Conservation (phyloP, 2,888 invertebrate genomes). For the Physocephala rufipes region DNA sequence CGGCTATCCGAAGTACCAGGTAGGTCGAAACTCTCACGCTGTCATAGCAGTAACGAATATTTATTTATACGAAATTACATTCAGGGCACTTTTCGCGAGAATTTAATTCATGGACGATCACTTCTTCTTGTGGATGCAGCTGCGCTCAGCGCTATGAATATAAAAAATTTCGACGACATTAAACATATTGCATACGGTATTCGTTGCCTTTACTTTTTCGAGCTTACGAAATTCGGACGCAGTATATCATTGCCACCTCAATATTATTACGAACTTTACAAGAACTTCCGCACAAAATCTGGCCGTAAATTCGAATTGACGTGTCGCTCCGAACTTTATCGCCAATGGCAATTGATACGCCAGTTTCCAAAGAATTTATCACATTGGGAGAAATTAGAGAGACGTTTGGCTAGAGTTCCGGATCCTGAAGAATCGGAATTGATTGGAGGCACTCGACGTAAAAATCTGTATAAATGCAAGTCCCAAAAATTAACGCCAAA, state of each 20-base stretch:
- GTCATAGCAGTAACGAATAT: background rate
- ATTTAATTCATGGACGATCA: constrained; percentile 67
- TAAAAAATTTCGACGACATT: constrained; percentile 67
- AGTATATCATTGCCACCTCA: constrained; percentile 67
- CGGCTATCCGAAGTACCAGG: constrained; percentile 68
- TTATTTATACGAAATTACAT: background rate
- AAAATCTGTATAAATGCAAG: constrained; percentile 42
- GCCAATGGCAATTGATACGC: constrained; percentile 68
- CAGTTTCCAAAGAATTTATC: constrained; percentile 64
- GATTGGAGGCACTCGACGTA: constrained; percentile 50
- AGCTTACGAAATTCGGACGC: constrained; percentile 64
- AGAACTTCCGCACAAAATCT: constrained; percentile 67
- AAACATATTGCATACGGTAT: constrained; percentile 60
- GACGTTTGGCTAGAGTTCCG: constrained; percentile 46
- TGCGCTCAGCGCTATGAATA: constrained; percentile 66
- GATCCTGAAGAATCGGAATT: constrained; percentile 46
- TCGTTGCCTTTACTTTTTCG: constrained; percentile 64
- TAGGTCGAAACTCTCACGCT: constrained; percentile 47
- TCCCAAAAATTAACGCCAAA: constrained; percentile 12
- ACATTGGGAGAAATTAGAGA: constrained; percentile 68
- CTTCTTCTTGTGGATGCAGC: constrained; percentile 68
- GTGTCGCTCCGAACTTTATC: constrained; percentile 67
- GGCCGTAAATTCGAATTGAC: constrained; percentile 68
- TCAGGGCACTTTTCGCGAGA: constrained; percentile 65
- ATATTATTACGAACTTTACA: constrained; percentile 68